Evolutionary conservation across 2,797 vertebrate genomes (phyloP), one percentile per base, ranked within the genome.

Genomic region (Oophaga sylvatica): DNA sequence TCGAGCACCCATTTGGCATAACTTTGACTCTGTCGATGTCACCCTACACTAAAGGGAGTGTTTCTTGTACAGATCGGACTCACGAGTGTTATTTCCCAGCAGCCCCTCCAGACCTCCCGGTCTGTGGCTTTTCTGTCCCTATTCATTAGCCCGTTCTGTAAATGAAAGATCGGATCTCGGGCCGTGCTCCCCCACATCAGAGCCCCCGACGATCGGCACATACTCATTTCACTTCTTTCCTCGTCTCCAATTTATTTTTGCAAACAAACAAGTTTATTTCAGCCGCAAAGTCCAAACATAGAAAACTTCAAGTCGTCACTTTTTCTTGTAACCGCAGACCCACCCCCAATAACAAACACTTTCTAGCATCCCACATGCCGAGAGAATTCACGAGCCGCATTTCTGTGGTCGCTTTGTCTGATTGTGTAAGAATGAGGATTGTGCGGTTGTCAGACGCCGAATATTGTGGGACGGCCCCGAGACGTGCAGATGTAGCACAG

Each of bases 361-460:
- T 77, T 65, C 71, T 48, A 45, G 45, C 83, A 53, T 77, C 76
- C 84, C 84, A 70, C 84, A 45, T 59, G 62, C 45, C 16, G 76
- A 26, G 84, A n/a, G 60, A 79, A 57, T 15, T 35, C 63, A 65
- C 8, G 65, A 2, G 56, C 65, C 22, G 31, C 41, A 71, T 70
- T 86, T 80, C 35, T 86, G 77, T 80, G 77, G 60, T 35, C 11
- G 53, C 17, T 35, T 70, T 80, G 75, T 79, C 56, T 80, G 70
- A 56, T 80, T 57, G 68, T 71, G 11, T 17, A 67, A 80, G 53
- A 80, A 59, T 19, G 76, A 19, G 59, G 3, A 17, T 19, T 70
- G 84, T 80, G 41, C 15, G n/a, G 29, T 2, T 70, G 84, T 48
- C 84, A 70, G 76, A 67, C 7, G 10, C 26, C 59, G 17, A 12